These are phyloP conservation scores for Acrocyrtus sp. DNA, from an alignment of 2,888 invertebrate genomes.

Conservation along the genomic window DNA sequence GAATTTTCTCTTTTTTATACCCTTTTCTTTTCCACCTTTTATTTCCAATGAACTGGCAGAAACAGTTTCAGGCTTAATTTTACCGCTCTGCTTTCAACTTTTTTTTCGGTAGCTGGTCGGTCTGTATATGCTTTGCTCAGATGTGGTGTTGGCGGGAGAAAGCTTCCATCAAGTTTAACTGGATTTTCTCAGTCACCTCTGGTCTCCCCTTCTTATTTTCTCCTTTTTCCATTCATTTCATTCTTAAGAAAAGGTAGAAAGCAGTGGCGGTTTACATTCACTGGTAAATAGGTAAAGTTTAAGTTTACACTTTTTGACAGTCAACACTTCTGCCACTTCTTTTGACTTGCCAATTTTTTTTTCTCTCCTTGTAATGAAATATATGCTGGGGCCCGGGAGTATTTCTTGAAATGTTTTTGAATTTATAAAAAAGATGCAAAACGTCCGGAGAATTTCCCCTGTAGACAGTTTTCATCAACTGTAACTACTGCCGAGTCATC, in stretches of 20 bases:
- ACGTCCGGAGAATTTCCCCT: too few species aligned
- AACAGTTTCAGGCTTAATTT: too few species aligned
- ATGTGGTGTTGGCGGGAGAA: too few species aligned
- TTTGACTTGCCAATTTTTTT: conserved; percentile 17
- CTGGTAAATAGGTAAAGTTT: not conserved
- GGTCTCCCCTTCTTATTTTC: conserved; percentile 11
- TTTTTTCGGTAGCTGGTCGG: too few species aligned
- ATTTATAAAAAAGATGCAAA: too few species aligned
- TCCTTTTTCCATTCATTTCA: conserved; percentile 18
- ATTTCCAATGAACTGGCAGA: not conserved
- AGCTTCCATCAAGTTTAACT: conserved; percentile 17
- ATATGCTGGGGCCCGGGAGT: too few species aligned
- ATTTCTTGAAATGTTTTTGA: too few species aligned
- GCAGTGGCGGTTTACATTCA: not conserved
- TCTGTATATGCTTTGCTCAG: too few species aligned
- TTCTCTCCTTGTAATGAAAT: not conserved
- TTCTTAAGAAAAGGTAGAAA: not conserved
- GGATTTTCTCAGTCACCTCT: conserved; percentile 21
- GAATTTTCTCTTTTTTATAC: not conserved
- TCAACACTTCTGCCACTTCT: not conserved
- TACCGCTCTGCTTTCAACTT: too few species aligned
- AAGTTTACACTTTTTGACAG: conserved; percentile 1
- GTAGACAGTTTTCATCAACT: too few species aligned
- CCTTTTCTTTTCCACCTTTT: not conserved
- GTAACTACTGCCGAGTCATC: too few species aligned